Conservation (phyloP, 2,888 invertebrate species). For the Polymixis flavicincta region DNA sequence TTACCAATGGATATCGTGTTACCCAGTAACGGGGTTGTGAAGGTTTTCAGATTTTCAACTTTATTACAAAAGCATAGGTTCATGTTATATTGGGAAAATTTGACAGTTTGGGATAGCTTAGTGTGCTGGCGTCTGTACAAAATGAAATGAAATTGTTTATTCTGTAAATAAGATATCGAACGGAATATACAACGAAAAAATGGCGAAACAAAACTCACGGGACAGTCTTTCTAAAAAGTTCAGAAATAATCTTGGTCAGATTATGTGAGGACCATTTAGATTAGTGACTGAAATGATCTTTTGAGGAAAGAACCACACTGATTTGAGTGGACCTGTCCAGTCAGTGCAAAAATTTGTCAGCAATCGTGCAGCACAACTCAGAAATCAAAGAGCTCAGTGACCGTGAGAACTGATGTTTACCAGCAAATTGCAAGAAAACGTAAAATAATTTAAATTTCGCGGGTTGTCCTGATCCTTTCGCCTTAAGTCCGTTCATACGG, state of each 20-base stretch:
- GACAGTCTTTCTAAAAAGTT: not conserved
- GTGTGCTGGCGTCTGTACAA: too few species aligned
- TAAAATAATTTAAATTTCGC: not conserved
- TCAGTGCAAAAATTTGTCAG: not conserved
- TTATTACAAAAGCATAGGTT: too few species aligned
- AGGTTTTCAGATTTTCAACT: too few species aligned
- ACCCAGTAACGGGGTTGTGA: too few species aligned
- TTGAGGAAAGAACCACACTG: not conserved
- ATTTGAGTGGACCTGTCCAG: not conserved
- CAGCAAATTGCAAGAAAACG: not conserved
- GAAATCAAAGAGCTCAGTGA: not conserved
- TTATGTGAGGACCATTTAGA: not conserved
- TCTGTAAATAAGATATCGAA: too few species aligned
- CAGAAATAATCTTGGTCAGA: not conserved
- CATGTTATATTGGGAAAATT: too few species aligned
- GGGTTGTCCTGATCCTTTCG: not conserved
- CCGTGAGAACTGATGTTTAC: not conserved
- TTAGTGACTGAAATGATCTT: not conserved
- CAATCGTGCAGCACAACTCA: not conserved
- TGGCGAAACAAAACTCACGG: not conserved
- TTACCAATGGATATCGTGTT: too few species aligned
- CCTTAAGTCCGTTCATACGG: not conserved
- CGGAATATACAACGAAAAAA: too few species aligned
- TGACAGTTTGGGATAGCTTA: too few species aligned
- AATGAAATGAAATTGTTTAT: too few species aligned